Percentiles rank a stretch among this genome's conserved stretches.
Conservation (phyloP, 2,888 invertebrate species). For the Lycia hirtaria region DNA sequence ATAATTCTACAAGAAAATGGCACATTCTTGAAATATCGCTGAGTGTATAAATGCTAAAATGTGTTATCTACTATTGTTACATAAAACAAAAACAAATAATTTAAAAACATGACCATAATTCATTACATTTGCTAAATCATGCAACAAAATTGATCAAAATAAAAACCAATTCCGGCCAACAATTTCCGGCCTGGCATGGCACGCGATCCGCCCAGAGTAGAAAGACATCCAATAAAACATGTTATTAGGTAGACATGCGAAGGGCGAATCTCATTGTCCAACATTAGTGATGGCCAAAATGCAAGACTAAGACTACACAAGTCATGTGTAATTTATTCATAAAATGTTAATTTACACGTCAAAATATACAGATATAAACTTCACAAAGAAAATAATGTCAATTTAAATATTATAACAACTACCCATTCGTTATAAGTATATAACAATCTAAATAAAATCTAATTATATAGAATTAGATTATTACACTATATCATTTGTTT, state of each 20-base stretch:
- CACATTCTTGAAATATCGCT: too few species aligned
- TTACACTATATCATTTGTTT: too few species aligned
- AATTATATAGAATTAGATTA: too few species aligned
- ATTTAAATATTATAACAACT: too few species aligned
- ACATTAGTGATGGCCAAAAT: neutral
- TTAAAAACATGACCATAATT: neutral
- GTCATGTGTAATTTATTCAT: neutral
- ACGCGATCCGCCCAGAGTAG: constrained; percentile 28
- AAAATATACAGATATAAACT: too few species aligned
- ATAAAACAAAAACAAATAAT: neutral
- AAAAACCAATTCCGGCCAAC: constrained; percentile 19
- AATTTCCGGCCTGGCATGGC: constrained; percentile 6
- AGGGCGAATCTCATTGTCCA: constrained; percentile 21
- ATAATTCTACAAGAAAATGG: too few species aligned
- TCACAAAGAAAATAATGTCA: too few species aligned
- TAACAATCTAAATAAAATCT: too few species aligned
- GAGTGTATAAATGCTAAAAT: too few species aligned
- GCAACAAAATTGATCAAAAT: constrained; percentile 6
- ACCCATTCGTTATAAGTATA: too few species aligned
- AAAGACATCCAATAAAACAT: constrained; percentile 27
- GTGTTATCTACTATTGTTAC: too few species aligned
- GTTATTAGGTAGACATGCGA: constrained; percentile 22
- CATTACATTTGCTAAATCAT: neutral
- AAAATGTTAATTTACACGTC: too few species aligned
- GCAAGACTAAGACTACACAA: neutral